Percentiles rank a stretch among this genome's conserved stretches.
Evolutionary conservation across 2,113 vertebrate species (phyloP).

Genomic region (Varanus komodoensis): DNA sequence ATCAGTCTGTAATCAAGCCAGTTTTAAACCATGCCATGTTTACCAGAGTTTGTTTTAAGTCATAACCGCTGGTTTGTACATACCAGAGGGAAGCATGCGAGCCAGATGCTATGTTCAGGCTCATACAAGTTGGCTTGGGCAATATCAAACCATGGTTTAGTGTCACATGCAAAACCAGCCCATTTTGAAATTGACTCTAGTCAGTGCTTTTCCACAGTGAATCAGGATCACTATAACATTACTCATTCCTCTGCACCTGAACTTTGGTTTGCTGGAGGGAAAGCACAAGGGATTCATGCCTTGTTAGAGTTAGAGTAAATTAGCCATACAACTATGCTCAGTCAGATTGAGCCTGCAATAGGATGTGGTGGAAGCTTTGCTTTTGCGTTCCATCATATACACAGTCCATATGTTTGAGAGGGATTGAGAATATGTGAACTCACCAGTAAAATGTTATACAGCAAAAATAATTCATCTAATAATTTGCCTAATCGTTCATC

Average conservation of each 20-base stretch:
- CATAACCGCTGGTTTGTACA: too few relatives aligned
- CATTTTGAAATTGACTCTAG: neutral
- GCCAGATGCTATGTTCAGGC: neutral
- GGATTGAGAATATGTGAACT: neutral
- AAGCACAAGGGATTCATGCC: neutral
- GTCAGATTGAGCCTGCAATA: neutral
- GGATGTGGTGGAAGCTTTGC: neutral
- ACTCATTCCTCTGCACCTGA: neutral
- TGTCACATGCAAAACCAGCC: neutral
- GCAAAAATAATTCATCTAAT: neutral
- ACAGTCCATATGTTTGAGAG: neutral
- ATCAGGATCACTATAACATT: neutral
- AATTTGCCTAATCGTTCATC: too few relatives aligned
- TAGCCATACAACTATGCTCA: neutral
- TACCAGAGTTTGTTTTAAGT: neutral
- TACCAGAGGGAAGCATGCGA: neutral
- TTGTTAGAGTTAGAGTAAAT: neutral
- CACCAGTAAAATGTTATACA: neutral
- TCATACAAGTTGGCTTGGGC: neutral
- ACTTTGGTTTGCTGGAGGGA: neutral
- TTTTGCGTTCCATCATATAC: neutral
- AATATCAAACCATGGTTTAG: neutral
- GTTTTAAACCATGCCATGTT: neutral
- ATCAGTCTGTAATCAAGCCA: neutral
- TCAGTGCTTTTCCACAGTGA: neutral